Percentiles rank a stretch among this genome's conserved stretches.
phyloP scores from a whole-genome alignment of 2,888 invertebrate genomes.

The Yponomeuta evonymella region DNA sequence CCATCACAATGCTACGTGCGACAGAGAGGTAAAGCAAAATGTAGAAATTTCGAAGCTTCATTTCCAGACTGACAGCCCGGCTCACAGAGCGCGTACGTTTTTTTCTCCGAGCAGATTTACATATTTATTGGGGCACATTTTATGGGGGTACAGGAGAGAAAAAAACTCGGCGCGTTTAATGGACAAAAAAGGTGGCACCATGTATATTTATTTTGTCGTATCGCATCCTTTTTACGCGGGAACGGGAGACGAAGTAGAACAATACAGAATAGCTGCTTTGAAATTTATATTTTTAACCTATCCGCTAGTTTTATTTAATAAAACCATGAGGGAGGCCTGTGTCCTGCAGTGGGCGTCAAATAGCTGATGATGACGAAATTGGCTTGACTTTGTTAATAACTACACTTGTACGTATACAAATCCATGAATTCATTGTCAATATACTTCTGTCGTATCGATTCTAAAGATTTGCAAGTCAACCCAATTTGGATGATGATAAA shows the following conservation, averaged over 20 bases:
- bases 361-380: too few species aligned
- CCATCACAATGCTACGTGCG: background rate
- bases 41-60: background rate
- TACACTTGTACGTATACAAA: too few species aligned
- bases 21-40: background rate
- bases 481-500: too few species aligned
- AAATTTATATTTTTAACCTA: background rate
- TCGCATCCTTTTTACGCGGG: conserved; percentile 68
- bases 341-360: too few species aligned
- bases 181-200: conserved; percentile 73
- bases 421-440: too few species aligned
- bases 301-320: too few species aligned
- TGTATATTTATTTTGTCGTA: conserved; percentile 76
- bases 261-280: background rate
- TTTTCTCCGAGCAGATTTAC: conserved; percentile 62
- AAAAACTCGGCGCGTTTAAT: conserved; percentile 70
- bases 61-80: background rate
- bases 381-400: too few species aligned
- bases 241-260: background rate
- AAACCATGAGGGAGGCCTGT: too few species aligned
- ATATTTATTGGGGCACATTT: conserved; percentile 77
- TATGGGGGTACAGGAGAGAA: conserved; percentile 57
- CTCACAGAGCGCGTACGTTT: conserved; percentile 36
- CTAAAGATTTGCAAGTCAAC: too few species aligned
- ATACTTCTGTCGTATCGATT: too few species aligned